Conservation (phyloP, 2,888 invertebrate species). For the Synanthedon vespiformis region DNA sequence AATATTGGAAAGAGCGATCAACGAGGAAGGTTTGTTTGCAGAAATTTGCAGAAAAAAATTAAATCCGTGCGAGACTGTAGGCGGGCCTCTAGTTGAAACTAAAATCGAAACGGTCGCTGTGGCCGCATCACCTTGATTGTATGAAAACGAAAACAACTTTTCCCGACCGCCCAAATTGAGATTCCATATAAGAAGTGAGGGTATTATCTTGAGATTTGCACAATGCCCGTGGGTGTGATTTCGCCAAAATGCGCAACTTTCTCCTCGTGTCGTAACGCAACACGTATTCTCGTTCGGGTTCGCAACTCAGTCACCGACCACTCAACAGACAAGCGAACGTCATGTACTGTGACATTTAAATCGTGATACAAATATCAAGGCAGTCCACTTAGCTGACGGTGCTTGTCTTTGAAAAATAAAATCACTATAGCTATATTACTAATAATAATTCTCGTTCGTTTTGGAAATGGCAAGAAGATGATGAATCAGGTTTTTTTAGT, state of each 20-base stretch:
- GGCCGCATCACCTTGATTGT: too few species aligned
- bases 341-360: slow-evolving; percentile 37
- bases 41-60: too few species aligned
- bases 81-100: too few species aligned
- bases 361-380: slow-evolving; percentile 56
- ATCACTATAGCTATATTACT: slow-evolving; percentile 32
- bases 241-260: slow-evolving; percentile 60
- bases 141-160: slow-evolving; percentile 40
- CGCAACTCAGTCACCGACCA: slow-evolving; percentile 3
- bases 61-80: too few species aligned
- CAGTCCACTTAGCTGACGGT: slow-evolving; percentile 30
- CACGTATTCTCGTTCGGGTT: slow-evolving; percentile 5
- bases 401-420: slow-evolving; percentile 21
- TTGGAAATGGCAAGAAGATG: slow-evolving; percentile 31
- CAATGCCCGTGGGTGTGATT: slow-evolving; percentile 57
- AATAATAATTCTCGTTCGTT: slow-evolving; percentile 18
- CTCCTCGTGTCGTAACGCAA: slow-evolving; percentile 49
- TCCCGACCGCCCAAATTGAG: slow-evolving; percentile 34
- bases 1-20: too few species aligned
- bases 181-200: slow-evolving; percentile 38
- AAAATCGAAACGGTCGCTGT: too few species aligned
- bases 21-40: too few species aligned
- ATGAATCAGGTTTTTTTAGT: slow-evolving; percentile 42
- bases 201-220: slow-evolving; percentile 50
- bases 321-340: slow-evolving; percentile 6